Evolutionary conservation across 2,888 invertebrate genomes (phyloP).

Genomic region (Dusona sp.): DNA sequence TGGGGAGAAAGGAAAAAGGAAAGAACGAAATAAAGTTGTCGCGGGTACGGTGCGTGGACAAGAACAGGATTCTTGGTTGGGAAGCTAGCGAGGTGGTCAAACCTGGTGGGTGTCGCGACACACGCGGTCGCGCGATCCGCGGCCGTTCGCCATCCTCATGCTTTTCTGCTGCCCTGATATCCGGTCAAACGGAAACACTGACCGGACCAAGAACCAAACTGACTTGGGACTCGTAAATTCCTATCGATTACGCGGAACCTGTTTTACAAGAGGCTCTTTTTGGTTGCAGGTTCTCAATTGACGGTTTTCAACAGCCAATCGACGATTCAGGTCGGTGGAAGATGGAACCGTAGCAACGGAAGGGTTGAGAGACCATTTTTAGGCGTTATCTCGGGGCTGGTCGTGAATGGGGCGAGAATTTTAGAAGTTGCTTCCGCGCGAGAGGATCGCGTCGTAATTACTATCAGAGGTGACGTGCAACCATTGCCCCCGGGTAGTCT

Average conservation of each 20-base stretch:
- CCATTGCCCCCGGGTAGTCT: conserved; percentile 89
- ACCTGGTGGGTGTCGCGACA: neutral
- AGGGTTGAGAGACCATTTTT: conserved; percentile 92
- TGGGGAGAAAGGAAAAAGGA: neutral
- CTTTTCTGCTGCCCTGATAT: conserved; percentile 77
- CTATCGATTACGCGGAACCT: conserved; percentile 6
- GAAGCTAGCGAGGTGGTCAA: conserved; percentile 34
- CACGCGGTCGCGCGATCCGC: conserved; percentile 28
- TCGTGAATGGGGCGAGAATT: conserved; percentile 93
- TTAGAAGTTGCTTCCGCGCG: conserved; percentile 94
- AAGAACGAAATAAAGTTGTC: conserved; percentile 6
- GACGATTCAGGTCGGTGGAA: conserved; percentile 94
- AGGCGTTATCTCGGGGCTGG: conserved; percentile 95
- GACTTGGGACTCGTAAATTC: neutral
- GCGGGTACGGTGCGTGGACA: neutral
- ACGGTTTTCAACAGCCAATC: conserved; percentile 97
- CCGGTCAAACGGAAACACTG: conserved; percentile 80
- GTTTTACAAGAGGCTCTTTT: neutral
- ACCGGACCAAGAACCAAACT: conserved; percentile 74
- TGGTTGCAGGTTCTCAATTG: conserved; percentile 86
- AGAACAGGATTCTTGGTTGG: neutral
- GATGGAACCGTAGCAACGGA: conserved; percentile 89
- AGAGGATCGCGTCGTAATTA: conserved; percentile 89
- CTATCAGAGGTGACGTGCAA: conserved; percentile 93
- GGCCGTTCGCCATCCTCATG: conserved; percentile 27